These are phyloP conservation scores for Bombus superbus DNA, from an alignment of 1,140 invertebrate genomes.

Conservation along the genomic window DNA sequence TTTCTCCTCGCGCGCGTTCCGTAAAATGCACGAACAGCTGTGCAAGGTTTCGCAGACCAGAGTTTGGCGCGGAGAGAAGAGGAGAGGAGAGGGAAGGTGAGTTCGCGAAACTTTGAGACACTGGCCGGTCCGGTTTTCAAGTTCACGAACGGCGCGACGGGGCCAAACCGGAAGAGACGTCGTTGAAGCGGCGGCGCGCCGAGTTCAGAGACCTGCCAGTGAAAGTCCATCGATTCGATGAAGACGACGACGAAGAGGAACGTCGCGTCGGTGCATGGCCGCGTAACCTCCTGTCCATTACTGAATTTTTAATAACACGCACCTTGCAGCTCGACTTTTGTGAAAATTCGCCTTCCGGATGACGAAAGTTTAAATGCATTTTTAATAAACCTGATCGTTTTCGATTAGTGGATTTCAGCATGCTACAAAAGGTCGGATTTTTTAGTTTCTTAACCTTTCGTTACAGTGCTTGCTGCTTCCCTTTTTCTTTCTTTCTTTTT, in stretches of 20 bases:
- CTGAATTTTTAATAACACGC: neutral
- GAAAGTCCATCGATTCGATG: constrained; percentile 69
- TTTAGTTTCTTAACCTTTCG: too few species aligned
- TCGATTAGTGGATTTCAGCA: too few species aligned
- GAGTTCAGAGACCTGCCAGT: constrained; percentile 75
- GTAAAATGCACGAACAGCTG: constrained; percentile 18
- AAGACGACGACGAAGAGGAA: constrained; percentile 15
- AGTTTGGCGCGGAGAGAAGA: neutral
- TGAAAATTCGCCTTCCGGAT: neutral
- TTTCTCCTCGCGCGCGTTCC: constrained; percentile 1
- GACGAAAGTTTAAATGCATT: neutral
- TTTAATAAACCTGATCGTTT: neutral
- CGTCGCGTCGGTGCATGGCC: constrained; percentile 53
- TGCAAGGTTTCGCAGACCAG: constrained; percentile 13
- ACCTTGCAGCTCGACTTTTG: too few species aligned
- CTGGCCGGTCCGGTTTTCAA: constrained; percentile 62
- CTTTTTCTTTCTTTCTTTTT: too few species aligned
- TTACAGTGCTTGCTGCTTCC: too few species aligned
- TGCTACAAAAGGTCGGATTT: too few species aligned
- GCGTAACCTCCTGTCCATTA: constrained; percentile 52
- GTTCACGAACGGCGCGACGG: constrained; percentile 64
- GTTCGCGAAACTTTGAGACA: constrained; percentile 51
- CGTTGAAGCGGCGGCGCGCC: constrained; percentile 36
- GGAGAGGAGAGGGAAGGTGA: neutral
- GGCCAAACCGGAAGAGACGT: constrained; percentile 53